phyloP scores from a whole-genome alignment of 2,797 vertebrate genomes.

The Bucorvus abyssinicus region DNA sequence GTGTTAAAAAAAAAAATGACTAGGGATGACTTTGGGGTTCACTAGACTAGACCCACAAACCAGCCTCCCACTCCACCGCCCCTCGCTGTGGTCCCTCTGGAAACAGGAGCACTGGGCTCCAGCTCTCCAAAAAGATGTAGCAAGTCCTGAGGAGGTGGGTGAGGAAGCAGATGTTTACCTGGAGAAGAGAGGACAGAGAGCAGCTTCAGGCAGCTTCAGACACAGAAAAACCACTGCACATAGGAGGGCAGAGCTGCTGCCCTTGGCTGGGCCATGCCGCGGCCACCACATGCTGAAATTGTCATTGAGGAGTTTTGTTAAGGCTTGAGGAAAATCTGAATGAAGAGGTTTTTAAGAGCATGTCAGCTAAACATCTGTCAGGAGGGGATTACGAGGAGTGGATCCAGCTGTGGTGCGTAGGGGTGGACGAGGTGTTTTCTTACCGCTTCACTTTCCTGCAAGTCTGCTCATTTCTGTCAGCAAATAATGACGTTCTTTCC shows the following conservation, averaged over 20 bases:
- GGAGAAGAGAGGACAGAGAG: not conserved
- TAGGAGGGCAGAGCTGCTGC: not conserved
- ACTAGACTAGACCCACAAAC: not conserved
- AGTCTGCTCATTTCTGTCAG: not conserved
- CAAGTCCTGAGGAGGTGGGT: not conserved
- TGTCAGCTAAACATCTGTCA: not conserved
- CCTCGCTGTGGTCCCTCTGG: not conserved
- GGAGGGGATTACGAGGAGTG: not conserved
- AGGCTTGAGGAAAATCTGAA: not conserved
- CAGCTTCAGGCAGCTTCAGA: not conserved
- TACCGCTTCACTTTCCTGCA: accelerated
- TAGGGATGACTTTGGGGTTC: not conserved
- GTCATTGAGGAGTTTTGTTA: not conserved
- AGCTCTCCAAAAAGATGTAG: not conserved
- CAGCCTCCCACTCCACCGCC: not conserved
- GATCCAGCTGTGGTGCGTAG: not conserved
- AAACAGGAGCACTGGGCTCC: not conserved
- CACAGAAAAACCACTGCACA: accelerated
- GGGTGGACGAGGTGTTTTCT: not conserved
- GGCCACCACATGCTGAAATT: not conserved
- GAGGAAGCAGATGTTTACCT: not conserved
- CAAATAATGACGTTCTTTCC: not conserved
- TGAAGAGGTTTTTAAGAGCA: not conserved
- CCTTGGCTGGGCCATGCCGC: not conserved
- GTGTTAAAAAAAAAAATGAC: not conserved